Conservation (phyloP, 2,113 vertebrate genomes). For the Ia io region DNA sequence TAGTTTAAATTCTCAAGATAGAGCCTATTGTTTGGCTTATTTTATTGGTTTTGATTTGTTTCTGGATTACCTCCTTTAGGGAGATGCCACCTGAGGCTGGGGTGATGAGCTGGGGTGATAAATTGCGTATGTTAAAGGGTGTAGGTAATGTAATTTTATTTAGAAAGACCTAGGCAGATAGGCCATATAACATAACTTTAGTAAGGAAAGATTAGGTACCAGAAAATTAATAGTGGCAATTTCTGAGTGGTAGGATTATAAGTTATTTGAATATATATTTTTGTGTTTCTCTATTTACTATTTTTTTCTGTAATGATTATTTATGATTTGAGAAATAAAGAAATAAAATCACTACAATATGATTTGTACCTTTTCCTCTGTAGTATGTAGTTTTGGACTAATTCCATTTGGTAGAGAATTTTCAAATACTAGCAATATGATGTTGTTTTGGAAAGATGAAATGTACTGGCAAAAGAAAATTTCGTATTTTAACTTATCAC, state of each 20-base stretch:
- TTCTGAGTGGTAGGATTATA: neutral
- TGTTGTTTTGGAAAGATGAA: neutral
- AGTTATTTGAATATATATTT: neutral
- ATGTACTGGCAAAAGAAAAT: neutral
- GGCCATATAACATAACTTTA: neutral
- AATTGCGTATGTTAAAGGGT: neutral
- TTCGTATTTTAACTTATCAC: neutral
- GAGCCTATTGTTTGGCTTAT: neutral
- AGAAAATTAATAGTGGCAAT: neutral
- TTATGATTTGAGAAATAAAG: neutral
- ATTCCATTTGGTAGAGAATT: constrained; percentile 12
- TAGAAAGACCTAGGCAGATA: neutral
- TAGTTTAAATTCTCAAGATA: neutral
- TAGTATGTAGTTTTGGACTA: constrained; percentile 13
- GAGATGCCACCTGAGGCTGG: neutral
- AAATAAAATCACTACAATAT: constrained; percentile 6
- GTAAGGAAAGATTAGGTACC: neutral
- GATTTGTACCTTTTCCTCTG: neutral
- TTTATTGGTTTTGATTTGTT: constrained; percentile 2
- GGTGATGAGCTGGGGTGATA: neutral
- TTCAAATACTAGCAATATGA: neutral
- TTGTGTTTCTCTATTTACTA: neutral
- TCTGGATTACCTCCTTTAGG: neutral
- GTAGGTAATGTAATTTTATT: neutral
- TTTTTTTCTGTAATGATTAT: constrained; percentile 4